Base-by-base conservation (phyloP, 2,113 vertebrate genomes). In the Anser cygnoides region DNA sequence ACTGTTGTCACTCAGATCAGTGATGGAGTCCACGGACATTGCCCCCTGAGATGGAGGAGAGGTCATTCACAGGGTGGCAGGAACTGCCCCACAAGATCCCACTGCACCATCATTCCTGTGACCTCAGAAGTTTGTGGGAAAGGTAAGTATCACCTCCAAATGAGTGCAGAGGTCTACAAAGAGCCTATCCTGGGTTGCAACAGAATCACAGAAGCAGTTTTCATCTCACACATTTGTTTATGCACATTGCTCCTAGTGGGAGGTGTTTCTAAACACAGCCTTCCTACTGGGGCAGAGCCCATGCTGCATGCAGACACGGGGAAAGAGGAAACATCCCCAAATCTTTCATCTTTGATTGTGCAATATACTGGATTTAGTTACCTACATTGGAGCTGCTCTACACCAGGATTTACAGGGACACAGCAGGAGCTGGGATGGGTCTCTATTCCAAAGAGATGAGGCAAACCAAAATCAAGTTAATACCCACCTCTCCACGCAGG, bases 11-110 rank as follows among this genome's bases (percentile, higher is more conserved):
- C 99, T 98, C 57, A 99, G 96, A 81, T 99, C 99, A 0, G 98
- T 97, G 95, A 99, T 98, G 94, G 98, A 99, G 95, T 99, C 99
- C 49, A 99, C 99, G 0, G 98, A 99, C 85, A 99, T 89, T 1
- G 98, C 99, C 5, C 99, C 99, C 99, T 99, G 95, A 1, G 52
- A 39, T 4, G 62, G 87, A 75, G 93, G 23, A 90, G 21, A 72
- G 16, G 67, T 8, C 17, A 2, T 21, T 54, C 2, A 1, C 31
- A 13, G 39, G 29, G 54, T 4, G 61, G 49, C 54, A 52, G 72
- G 37, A 57, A 3, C 15, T 19, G 54, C 28, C 41, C 85, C 49
- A 12, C 15, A 3, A 26, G 54, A 23, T 15, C 86, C 77, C 77
- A 63, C 17, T 2, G 15, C 58, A 19, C 25, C 12, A 0, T 6